A percentile compares a stretch with the other conserved stretches of the same genome.
Conservation (phyloP, 1,140 invertebrate genomes). For the Sinonovacula constricta region DNA sequence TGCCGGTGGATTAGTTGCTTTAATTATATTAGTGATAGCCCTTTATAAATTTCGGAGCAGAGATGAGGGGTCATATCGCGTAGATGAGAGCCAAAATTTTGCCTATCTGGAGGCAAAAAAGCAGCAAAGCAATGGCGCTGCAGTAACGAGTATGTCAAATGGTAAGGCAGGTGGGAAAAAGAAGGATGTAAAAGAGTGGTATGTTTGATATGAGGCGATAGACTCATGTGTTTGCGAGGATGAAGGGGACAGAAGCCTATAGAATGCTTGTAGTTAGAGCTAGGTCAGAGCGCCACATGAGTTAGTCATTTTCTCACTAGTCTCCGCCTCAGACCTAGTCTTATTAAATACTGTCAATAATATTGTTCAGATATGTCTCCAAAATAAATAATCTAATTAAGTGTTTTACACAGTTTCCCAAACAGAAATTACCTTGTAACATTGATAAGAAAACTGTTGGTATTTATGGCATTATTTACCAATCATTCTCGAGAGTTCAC, state of each 20-base stretch:
- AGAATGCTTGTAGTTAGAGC: not conserved
- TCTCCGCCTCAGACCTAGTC: no score
- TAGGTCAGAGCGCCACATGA: not conserved
- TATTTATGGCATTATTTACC: no score
- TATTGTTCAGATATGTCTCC: not conserved
- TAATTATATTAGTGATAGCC: constrained; percentile 93
- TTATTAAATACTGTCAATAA: no score
- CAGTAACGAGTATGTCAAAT: constrained; percentile 78
- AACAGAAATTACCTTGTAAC: not conserved
- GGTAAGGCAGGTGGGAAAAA: constrained; percentile 83
- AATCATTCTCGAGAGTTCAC: no score
- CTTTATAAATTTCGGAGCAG: constrained; percentile 93
- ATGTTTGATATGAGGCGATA: constrained; percentile 83
- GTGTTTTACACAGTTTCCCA: not conserved
- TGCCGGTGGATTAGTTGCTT: constrained; percentile 92
- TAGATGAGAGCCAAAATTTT: constrained; percentile 86
- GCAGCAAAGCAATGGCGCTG: constrained; percentile 73
- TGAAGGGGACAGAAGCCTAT: not conserved
- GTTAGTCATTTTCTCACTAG: not conserved
- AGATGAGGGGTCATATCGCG: constrained; percentile 92
- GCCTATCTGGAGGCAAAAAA: constrained; percentile 72
- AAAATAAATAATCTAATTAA: not conserved
- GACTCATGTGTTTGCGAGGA: constrained; percentile 24
- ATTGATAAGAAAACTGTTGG: no score
- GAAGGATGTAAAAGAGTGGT: constrained; percentile 97